Percentiles rank a stretch among this genome's conserved stretches.
These are phyloP conservation scores for Clivina fossor DNA, from an alignment of 2,888 invertebrate genomes.

Conservation along the genomic window DNA sequence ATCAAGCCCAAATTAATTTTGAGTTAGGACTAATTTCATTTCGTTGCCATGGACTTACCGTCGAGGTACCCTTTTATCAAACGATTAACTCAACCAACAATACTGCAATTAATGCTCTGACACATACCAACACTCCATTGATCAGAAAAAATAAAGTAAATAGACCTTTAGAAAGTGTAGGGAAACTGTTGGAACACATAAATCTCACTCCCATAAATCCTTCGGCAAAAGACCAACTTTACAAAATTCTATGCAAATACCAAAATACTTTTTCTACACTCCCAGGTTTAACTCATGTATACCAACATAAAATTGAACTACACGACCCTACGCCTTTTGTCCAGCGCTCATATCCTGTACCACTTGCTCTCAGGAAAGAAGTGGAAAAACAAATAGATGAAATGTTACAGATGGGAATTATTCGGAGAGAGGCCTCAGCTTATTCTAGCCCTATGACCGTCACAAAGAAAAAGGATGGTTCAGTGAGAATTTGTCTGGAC, in stretches of 20 bases:
- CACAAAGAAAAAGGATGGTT: conserved; percentile 43
- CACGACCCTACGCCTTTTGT: conserved; percentile 38
- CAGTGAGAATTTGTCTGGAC: conserved; percentile 45
- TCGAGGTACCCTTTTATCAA: no score
- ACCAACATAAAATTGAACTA: conserved; percentile 41
- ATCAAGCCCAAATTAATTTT: conserved; percentile 28
- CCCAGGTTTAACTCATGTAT: conserved; percentile 38
- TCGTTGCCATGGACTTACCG: no score
- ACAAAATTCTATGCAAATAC: conserved; percentile 19
- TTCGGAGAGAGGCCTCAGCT: conserved; percentile 41
- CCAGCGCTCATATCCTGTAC: conserved; percentile 44
- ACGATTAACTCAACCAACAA: no score
- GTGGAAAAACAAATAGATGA: conserved; percentile 42
- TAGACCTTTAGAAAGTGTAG: no score
- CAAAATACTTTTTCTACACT: conserved; percentile 36
- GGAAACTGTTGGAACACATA: no score
- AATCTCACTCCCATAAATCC: no score
- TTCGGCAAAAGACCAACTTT: conserved; percentile 19
- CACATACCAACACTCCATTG: background rate
- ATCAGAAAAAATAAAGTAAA: background rate
- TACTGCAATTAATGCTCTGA: no score
- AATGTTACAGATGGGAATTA: conserved; percentile 42
- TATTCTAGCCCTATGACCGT: conserved; percentile 45
- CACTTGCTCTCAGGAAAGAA: conserved; percentile 39
- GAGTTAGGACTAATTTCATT: no score